A percentile compares a stretch with the other conserved stretches of the same genome.
These are phyloP conservation scores for Laothoe populi DNA, from an alignment of 2,888 invertebrate species.

Conservation along the genomic window DNA sequence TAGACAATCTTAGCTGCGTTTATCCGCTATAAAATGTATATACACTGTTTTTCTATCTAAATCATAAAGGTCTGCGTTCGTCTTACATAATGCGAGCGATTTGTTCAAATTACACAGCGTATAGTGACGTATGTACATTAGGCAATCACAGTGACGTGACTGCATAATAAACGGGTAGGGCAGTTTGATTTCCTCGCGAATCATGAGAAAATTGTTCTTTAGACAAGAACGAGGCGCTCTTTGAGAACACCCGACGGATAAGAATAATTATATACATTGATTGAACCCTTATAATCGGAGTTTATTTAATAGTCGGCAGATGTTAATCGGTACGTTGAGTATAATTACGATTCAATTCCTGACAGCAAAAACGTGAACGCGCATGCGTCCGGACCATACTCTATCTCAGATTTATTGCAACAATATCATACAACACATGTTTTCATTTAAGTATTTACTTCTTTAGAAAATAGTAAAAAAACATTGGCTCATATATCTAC, in stretches of 20 bases:
- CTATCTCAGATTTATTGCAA: conserved; percentile 56
- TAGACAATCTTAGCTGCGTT: background rate
- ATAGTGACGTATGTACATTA: conserved; percentile 66
- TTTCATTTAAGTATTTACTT: conserved; percentile 16
- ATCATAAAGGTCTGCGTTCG: conserved; percentile 29
- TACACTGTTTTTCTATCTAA: conserved; percentile 16
- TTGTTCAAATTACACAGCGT: conserved; percentile 59
- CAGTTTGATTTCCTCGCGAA: conserved; percentile 80
- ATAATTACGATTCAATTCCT: conserved; percentile 80
- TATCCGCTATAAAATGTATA: conserved; percentile 1
- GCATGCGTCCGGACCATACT: conserved; percentile 47
- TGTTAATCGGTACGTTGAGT: conserved; percentile 79
- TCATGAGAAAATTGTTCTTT: conserved; percentile 82
- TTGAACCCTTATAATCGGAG: conserved; percentile 82
- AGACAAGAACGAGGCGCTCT: conserved; percentile 65
- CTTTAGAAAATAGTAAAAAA: conserved; percentile 13
- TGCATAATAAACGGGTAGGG: conserved; percentile 78
- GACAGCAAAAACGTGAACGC: conserved; percentile 77
- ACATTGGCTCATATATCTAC: no score
- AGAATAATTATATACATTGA: conserved; percentile 84
- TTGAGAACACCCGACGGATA: conserved; percentile 83
- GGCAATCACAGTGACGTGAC: conserved; percentile 75
- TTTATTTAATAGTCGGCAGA: conserved; percentile 84
- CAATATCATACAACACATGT: conserved; percentile 40
- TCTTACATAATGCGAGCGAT: conserved; percentile 34